Evolutionary conservation across 2,113 vertebrate genomes (phyloP).

Genomic region (Ctenodactylus gundi): DNA sequence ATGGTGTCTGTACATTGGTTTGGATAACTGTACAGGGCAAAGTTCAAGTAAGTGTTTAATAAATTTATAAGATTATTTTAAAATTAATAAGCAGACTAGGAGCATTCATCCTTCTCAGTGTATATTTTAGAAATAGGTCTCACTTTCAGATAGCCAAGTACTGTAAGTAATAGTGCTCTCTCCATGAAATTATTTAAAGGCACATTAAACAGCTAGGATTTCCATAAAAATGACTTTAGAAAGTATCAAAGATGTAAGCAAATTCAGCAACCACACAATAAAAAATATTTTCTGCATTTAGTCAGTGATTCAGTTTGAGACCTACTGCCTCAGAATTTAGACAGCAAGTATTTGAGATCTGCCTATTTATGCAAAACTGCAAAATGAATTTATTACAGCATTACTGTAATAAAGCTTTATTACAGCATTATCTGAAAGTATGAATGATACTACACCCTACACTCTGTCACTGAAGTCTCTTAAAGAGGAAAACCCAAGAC

Average conservation of each 20-base stretch:
- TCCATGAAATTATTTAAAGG: conserved; percentile 26
- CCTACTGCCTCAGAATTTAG: not conserved
- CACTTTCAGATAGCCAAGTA: conserved; percentile 7
- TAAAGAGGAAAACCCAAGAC: not conserved
- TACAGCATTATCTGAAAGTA: not conserved
- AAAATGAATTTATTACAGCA: not conserved
- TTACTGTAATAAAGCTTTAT: too few relatives aligned
- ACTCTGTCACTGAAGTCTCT: conserved; percentile 29
- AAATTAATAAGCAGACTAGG: conserved; percentile 28
- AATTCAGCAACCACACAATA: conserved; percentile 35
- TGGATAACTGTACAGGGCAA: not conserved
- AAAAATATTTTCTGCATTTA: conserved; percentile 5
- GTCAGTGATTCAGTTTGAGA: not conserved
- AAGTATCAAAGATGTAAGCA: conserved; percentile 17
- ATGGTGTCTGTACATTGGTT: not conserved
- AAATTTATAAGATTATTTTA: conserved; percentile 17
- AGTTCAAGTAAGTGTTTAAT: conserved; percentile 20
- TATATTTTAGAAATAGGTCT: conserved; percentile 23
- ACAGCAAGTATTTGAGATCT: not conserved
- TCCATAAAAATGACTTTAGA: conserved; percentile 12
- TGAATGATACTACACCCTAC: not conserved
- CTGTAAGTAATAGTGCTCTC: not conserved
- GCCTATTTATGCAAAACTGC: not conserved
- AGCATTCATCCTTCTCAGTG: not conserved
- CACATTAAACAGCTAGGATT: conserved; percentile 16